Conservation (phyloP, 2,888 invertebrate genomes). For the Epinotia bilunana region DNA sequence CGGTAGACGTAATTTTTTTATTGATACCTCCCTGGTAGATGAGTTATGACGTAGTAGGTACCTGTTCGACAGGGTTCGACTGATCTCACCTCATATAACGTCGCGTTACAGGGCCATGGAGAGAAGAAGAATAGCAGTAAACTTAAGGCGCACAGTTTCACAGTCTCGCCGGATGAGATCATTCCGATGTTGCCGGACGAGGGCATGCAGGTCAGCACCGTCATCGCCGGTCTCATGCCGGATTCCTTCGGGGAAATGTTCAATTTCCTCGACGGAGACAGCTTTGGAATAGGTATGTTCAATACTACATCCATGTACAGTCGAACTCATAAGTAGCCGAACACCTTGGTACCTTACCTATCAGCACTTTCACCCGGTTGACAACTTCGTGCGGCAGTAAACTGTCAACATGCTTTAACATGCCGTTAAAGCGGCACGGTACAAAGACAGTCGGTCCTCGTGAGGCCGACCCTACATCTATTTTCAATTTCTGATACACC, state of each 20-base stretch:
- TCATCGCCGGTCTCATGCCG: conserved; percentile 78
- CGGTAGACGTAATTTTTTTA: no score
- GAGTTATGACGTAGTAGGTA: no score
- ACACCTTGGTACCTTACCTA: not conserved
- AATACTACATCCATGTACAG: not conserved
- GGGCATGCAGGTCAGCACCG: conserved; percentile 63
- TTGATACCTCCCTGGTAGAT: no score
- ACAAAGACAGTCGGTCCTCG: no score
- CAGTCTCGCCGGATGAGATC: conserved; percentile 71
- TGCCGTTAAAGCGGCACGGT: no score
- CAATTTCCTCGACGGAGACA: conserved; percentile 78
- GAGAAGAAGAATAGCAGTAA: conserved; percentile 61
- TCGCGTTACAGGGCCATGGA: conserved; percentile 48
- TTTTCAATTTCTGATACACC: not conserved
- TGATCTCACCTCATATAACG: not conserved
- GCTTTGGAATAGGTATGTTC: conserved; percentile 75
- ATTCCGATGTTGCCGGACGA: conserved; percentile 71
- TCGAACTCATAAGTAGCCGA: not conserved
- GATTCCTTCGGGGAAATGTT: conserved; percentile 80
- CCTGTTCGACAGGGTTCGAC: no score
- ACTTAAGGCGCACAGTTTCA: conserved; percentile 63
- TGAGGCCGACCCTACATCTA: not conserved
- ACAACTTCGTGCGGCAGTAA: not conserved
- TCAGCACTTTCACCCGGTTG: not conserved
- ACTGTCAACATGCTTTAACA: not conserved